A percentile compares a stretch with the other conserved stretches of the same genome.
Evolutionary conservation across 2,797 vertebrate genomes (phyloP).

Genomic region (Atherinosoma microstoma): DNA sequence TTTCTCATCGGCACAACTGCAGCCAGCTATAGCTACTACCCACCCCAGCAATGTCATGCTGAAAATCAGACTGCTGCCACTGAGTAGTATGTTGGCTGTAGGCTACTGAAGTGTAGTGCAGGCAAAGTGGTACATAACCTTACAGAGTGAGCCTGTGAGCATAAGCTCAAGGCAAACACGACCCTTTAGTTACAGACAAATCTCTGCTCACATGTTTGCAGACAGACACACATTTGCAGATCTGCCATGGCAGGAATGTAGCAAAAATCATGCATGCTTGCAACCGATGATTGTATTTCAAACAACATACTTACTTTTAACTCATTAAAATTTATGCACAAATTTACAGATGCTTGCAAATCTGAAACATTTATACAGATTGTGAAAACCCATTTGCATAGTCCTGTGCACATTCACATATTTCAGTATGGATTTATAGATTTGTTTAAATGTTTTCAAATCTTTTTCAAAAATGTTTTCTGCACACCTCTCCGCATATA

Average conservation of each 20-base stretch:
- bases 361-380: not conserved
- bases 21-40: slow-evolving; percentile 13
- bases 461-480: too few relatives aligned
- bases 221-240: not conserved
- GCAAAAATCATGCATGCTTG: not conserved
- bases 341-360: not conserved
- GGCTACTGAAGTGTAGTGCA: not conserved
- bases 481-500: not conserved
- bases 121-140: slow-evolving; percentile 6
- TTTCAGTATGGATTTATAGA: not conserved
- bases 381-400: not conserved
- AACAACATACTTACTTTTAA: not conserved
- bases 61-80: slow-evolving; percentile 16
- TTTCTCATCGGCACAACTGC: slow-evolving; percentile 10
- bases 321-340: not conserved
- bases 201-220: not conserved
- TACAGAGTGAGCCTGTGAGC: not conserved
- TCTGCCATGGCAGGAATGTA: not conserved
- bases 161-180: slow-evolving; percentile 1
- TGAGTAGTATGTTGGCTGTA: slow-evolving; percentile 8
- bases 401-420: not conserved
- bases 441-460: not conserved
- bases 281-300: not conserved
- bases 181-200: slow-evolving; percentile 4
- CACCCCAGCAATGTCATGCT: slow-evolving; percentile 19